These are phyloP conservation scores for Congeria kusceri DNA, from an alignment of 2,888 invertebrate genomes.

Conservation along the genomic window DNA sequence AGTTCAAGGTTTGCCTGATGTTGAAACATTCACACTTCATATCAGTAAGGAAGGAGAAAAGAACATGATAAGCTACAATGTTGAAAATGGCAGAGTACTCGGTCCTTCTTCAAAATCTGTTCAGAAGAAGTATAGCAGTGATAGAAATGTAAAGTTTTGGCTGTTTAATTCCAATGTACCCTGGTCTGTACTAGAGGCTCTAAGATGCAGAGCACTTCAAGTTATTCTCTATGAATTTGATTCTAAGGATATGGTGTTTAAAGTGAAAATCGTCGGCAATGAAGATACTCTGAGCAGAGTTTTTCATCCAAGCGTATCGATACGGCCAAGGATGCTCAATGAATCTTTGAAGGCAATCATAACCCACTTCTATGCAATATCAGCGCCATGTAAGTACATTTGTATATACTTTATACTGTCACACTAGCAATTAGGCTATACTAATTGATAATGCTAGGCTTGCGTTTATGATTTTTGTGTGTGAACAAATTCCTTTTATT, in stretches of 20 bases:
- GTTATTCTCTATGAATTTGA: constrained; percentile 64
- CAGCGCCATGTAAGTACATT: constrained; percentile 45
- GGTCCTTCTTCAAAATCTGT: constrained; percentile 2
- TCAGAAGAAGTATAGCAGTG: not conserved
- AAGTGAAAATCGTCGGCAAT: constrained; percentile 68
- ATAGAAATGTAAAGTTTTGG: constrained; percentile 68
- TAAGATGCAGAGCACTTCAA: constrained; percentile 66
- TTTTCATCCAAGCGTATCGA: constrained; percentile 73
- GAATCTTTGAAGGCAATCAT: constrained; percentile 69
- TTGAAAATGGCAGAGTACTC: constrained; percentile 3
- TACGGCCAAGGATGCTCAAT: constrained; percentile 64
- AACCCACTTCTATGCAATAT: constrained; percentile 73
- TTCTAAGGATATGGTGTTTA: constrained; percentile 36
- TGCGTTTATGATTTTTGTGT: no score
- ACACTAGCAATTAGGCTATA: no score
- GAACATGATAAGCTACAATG: constrained; percentile 82
- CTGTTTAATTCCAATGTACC: constrained; percentile 65
- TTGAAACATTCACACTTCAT: constrained; percentile 80
- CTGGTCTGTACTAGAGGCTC: constrained; percentile 57
- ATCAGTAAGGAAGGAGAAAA: constrained; percentile 71
- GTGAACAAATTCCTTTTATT: no score
- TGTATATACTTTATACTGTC: not conserved
- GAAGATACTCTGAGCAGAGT: constrained; percentile 62
- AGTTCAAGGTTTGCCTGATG: constrained; percentile 58
- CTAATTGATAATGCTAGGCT: no score